A percentile compares a stretch with the other conserved stretches of the same genome.
Conservation (phyloP, 2,797 vertebrate species). For the Gymnoscopelus microlampas region DNA sequence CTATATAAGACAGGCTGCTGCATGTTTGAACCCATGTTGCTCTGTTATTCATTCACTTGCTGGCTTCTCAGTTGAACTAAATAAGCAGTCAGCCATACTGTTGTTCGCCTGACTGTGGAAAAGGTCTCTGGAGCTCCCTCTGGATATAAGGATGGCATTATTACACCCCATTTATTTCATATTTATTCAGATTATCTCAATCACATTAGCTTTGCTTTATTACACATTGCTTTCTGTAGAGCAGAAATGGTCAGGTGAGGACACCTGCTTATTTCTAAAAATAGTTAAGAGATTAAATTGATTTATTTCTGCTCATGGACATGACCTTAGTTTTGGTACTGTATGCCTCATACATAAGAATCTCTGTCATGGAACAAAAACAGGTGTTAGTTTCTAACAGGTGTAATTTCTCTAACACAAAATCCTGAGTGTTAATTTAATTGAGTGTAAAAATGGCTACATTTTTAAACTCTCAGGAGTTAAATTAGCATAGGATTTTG, state of each 20-base stretch:
- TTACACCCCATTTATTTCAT: conserved; percentile 66
- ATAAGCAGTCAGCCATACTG: conserved; percentile 81
- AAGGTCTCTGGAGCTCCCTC: conserved; percentile 66
- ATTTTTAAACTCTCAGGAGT: too few relatives aligned
- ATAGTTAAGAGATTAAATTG: conserved; percentile 9
- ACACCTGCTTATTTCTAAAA: neutral
- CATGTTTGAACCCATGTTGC: conserved; percentile 24
- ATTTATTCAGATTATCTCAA: neutral
- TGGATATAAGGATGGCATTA: conserved; percentile 54
- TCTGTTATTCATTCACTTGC: conserved; percentile 42
- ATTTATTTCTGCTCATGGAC: too few relatives aligned
- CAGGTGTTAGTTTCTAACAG: too few relatives aligned
- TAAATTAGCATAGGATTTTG: too few relatives aligned
- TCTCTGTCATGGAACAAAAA: too few relatives aligned
- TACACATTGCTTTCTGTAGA: neutral
- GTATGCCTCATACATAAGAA: too few relatives aligned
- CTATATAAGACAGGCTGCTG: conserved; percentile 15
- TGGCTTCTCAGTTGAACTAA: conserved; percentile 68
- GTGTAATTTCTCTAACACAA: too few relatives aligned
- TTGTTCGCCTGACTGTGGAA: conserved; percentile 69
- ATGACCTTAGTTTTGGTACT: too few relatives aligned
- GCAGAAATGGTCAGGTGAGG: too few relatives aligned
- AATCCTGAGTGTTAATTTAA: too few relatives aligned
- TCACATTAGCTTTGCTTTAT: neutral
- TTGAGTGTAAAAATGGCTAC: too few relatives aligned